A percentile compares a stretch with the other conserved stretches of the same genome.
phyloP scores from a whole-genome alignment of 2,888 invertebrate species.

The Trachelus tabidus region DNA sequence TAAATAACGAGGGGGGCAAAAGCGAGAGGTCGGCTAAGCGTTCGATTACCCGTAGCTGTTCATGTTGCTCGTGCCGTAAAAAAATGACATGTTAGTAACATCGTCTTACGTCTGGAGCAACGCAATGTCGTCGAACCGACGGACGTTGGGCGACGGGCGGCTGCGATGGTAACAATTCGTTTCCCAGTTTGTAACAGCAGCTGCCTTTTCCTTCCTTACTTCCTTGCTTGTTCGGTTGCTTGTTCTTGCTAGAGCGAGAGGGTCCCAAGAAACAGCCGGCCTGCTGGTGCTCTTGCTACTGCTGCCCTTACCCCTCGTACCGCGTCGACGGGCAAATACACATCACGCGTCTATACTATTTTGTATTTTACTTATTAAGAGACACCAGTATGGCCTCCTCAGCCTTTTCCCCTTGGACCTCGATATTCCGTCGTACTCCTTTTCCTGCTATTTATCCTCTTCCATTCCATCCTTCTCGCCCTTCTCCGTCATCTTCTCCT shows the following conservation, averaged over 20 bases:
- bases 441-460: neutral
- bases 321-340: constrained; percentile 45
- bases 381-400: neutral
- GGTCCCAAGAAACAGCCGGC: constrained; percentile 45
- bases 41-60: neutral
- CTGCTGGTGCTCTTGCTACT: constrained; percentile 9
- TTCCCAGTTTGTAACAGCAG: constrained; percentile 36
- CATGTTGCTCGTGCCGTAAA: neutral
- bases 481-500: neutral
- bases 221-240: constrained; percentile 12
- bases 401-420: neutral
- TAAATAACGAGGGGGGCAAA: neutral
- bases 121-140: neutral
- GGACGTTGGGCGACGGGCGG: constrained; percentile 37
- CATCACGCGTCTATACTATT: constrained; percentile 29
- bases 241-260: constrained; percentile 40
- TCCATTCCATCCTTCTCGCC: neutral
- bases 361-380: constrained; percentile 37
- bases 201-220: constrained; percentile 43
- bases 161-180: constrained; percentile 33
- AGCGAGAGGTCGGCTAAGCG: neutral
- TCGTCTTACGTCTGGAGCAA: neutral
- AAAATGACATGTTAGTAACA: neutral
- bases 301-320: constrained; percentile 25
- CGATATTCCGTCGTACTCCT: neutral